Conservation (phyloP, 2,888 invertebrate species). For the Aricia artaxerxes region DNA sequence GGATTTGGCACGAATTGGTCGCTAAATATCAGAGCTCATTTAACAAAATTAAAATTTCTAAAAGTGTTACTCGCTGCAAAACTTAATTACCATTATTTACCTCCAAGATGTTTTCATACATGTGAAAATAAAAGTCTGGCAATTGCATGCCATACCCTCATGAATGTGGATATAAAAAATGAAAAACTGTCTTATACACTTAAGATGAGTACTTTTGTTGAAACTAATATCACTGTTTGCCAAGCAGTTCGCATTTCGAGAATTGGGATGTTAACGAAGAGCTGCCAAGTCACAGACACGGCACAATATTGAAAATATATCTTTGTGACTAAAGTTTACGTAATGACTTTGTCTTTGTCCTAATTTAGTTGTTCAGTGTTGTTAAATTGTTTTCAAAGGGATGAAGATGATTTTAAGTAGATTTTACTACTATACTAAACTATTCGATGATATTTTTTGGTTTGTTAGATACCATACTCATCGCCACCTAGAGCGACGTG, state of each 20-base stretch:
- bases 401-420: too few species aligned
- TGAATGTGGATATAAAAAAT: constrained; percentile 42
- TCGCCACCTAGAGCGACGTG: too few species aligned
- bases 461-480: too few species aligned
- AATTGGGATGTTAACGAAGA: constrained; percentile 69
- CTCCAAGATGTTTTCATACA: background rate
- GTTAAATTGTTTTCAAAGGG: too few species aligned
- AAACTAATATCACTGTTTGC: constrained; percentile 76
- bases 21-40: too few species aligned
- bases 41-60: background rate
- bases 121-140: background rate
- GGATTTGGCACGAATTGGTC: too few species aligned
- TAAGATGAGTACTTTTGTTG: constrained; percentile 66
- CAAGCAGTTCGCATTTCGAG: constrained; percentile 70
- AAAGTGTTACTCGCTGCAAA: background rate
- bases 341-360: too few species aligned
- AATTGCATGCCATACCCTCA: constrained; percentile 12
- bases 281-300: constrained; percentile 48
- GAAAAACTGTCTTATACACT: constrained; percentile 71
- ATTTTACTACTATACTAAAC: too few species aligned
- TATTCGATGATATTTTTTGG: too few species aligned
- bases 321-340: too few species aligned
- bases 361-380: too few species aligned
- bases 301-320: constrained; percentile 28
- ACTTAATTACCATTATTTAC: background rate